These are phyloP conservation scores for Drosophila guanche DNA, from an alignment of 1,140 invertebrate genomes.

Conservation along the genomic window DNA sequence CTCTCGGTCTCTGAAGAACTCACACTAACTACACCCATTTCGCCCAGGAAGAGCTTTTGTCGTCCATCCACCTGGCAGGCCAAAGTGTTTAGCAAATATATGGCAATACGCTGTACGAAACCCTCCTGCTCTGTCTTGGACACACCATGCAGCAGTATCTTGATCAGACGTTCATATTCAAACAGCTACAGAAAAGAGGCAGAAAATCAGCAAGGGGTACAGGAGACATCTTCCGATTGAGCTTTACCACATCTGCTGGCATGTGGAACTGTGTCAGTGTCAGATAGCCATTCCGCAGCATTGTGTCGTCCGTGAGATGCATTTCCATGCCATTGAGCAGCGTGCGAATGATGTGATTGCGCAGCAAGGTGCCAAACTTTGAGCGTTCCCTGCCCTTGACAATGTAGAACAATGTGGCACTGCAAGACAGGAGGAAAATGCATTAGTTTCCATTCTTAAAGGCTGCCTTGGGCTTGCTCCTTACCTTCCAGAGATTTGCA, in stretches of 20 bases:
- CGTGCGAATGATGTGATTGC: constrained; percentile 91
- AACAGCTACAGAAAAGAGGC: constrained; percentile 88
- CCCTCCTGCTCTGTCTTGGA: constrained; percentile 92
- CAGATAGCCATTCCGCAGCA: constrained; percentile 97
- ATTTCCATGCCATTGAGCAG: constrained; percentile 94
- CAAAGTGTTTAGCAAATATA: constrained; percentile 96
- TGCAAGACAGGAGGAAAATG: constrained; percentile 83
- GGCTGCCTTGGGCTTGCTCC: no score
- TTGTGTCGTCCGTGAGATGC: constrained; percentile 92
- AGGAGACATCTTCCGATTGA: background rate
- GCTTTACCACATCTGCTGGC: constrained; percentile 94
- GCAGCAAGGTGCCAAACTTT: constrained; percentile 87
- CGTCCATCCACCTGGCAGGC: constrained; percentile 97
- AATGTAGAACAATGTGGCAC: constrained; percentile 97
- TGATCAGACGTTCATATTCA: constrained; percentile 94
- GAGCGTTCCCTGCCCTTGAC: constrained; percentile 92
- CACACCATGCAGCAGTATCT: constrained; percentile 93
- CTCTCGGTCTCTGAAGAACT: constrained; percentile 45
- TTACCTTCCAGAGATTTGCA: constrained; percentile 95
- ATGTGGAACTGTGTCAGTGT: constrained; percentile 97
- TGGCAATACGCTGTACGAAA: constrained; percentile 96
- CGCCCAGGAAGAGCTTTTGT: constrained; percentile 95
- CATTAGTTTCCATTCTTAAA: background rate
- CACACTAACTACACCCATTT: constrained; percentile 94
- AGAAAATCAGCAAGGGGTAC: background rate